These are phyloP conservation scores for Corydoras maculifer DNA, from an alignment of 2,113 vertebrate genomes.

Conservation along the genomic window DNA sequence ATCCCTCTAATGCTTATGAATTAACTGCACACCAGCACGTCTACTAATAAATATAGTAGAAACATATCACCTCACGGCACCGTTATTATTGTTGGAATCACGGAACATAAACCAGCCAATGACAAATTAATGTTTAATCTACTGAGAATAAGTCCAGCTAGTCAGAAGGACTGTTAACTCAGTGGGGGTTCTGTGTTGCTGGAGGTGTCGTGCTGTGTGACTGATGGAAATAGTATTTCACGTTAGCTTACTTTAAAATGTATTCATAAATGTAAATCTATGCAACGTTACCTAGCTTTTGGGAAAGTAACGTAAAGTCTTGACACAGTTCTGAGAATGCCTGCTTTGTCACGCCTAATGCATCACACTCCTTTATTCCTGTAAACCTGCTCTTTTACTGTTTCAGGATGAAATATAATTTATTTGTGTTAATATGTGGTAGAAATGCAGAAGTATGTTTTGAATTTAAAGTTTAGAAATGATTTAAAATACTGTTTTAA, in stretches of 20 bases:
- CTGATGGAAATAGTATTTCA: not conserved
- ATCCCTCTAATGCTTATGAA: too few species aligned
- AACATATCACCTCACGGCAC: not conserved
- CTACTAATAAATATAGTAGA: not conserved
- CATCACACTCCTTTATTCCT: not conserved
- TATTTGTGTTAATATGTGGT: too few species aligned
- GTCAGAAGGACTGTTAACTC: not conserved
- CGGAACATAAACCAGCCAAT: not conserved
- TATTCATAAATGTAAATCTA: slow-evolving; percentile 1
- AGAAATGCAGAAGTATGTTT: too few species aligned
- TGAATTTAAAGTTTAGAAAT: too few species aligned
- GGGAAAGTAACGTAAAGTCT: not conserved
- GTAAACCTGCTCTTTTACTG: too few species aligned
- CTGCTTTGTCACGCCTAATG: not conserved
- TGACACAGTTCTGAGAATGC: not conserved
- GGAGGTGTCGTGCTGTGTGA: not conserved
- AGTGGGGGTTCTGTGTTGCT: not conserved
- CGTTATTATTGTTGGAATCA: not conserved
- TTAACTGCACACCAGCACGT: too few species aligned
- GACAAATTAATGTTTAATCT: slow-evolving; percentile 1
- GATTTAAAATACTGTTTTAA: not conserved
- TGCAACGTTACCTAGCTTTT: not conserved
- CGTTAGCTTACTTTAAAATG: not conserved
- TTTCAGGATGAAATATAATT: too few species aligned
- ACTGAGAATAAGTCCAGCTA: not conserved